Conservation (phyloP, 2,888 invertebrate species). For the Phymatocera aterrima region DNA sequence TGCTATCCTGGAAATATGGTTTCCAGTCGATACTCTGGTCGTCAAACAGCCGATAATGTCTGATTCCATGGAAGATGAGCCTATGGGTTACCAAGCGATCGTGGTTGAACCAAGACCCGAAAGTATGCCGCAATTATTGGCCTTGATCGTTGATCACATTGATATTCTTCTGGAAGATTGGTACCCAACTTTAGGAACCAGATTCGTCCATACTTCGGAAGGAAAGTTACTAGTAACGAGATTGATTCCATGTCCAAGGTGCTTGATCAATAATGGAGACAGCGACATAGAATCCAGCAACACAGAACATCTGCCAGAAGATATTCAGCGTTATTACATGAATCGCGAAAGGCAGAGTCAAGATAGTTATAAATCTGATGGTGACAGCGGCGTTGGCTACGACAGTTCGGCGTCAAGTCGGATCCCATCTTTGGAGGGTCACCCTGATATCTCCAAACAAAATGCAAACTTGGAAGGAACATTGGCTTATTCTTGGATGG, state of each 20-base stretch:
- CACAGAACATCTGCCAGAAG: slow-evolving; percentile 57
- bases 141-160: slow-evolving; percentile 95
- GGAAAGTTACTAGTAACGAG: slow-evolving; percentile 96
- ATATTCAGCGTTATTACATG: slow-evolving; percentile 66
- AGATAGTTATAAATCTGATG: slow-evolving; percentile 88
- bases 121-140: slow-evolving; percentile 87
- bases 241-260: slow-evolving; percentile 93
- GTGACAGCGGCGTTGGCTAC: slow-evolving; percentile 91
- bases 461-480: slow-evolving; percentile 66
- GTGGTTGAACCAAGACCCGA: slow-evolving; percentile 88
- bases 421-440: slow-evolving; percentile 89
- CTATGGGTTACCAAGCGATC: slow-evolving; percentile 81
- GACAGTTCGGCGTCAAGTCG: slow-evolving; percentile 86
- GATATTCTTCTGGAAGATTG: slow-evolving; percentile 98
- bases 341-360: slow-evolving; percentile 74
- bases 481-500: slow-evolving; percentile 88
- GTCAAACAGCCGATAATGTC: slow-evolving; percentile 76
- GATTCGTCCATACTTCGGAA: slow-evolving; percentile 98
- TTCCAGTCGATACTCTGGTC: slow-evolving; percentile 83
- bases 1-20: slow-evolving; percentile 90
- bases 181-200: slow-evolving; percentile 97
- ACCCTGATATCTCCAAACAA: slow-evolving; percentile 76
- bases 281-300: slow-evolving; percentile 64
- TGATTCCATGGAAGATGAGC: slow-evolving; percentile 72
- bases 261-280: slow-evolving; percentile 77